Evolutionary conservation across 2,113 vertebrate species (phyloP).

Genomic region (Pimephales promelas): DNA sequence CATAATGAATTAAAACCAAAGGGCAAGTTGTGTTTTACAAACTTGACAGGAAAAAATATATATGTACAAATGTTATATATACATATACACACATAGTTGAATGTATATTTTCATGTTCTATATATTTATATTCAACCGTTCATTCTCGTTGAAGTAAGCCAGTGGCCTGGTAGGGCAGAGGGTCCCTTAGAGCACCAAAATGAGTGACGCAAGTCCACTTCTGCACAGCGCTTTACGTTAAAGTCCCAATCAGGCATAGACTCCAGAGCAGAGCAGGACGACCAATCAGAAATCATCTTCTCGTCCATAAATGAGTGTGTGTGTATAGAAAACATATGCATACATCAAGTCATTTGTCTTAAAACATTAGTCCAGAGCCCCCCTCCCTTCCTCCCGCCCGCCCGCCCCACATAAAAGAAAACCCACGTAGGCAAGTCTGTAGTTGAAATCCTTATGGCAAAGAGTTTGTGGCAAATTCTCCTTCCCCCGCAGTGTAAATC

Average conservation of each 20-base stretch:
- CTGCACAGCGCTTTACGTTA: constrained; percentile 50
- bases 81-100: constrained; percentile 59
- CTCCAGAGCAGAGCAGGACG: constrained; percentile 59
- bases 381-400: background rate
- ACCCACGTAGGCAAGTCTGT: constrained; percentile 87
- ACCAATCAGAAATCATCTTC: constrained; percentile 66
- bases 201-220: constrained; percentile 62
- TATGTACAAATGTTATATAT: constrained; percentile 67
- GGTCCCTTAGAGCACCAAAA: constrained; percentile 86
- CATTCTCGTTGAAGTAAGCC: constrained; percentile 88
- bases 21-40: constrained; percentile 85
- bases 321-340: constrained; percentile 61
- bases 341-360: constrained; percentile 53
- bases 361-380: constrained; percentile 48
- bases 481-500: constrained; percentile 44
- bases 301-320: constrained; percentile 60
- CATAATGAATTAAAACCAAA: constrained; percentile 86
- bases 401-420: constrained; percentile 73
- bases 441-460: constrained; percentile 77
- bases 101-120: constrained; percentile 56
- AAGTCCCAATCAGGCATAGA: constrained; percentile 71
- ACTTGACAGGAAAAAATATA: constrained; percentile 82
- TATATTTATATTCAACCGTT: constrained; percentile 76
- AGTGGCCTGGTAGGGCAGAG: constrained; percentile 84
- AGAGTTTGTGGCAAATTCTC: constrained; percentile 65